Conservation (phyloP, 2,888 invertebrate genomes). For the Apeira syringaria region DNA sequence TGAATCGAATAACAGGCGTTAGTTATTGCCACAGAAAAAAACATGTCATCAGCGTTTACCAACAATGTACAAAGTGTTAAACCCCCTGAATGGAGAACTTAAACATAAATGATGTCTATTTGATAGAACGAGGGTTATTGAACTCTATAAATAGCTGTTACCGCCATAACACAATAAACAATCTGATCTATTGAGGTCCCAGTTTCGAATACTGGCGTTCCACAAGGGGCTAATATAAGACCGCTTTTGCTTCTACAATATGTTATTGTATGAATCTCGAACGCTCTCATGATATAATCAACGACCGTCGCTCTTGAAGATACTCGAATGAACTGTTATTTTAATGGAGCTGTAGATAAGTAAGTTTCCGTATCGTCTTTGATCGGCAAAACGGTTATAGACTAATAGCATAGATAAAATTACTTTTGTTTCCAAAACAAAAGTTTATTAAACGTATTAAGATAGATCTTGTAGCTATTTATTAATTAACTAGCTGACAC, state of each 20-base stretch:
- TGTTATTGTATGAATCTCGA: slow-evolving; percentile 24
- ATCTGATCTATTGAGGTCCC: slow-evolving; percentile 58
- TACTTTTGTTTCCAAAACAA: too few species aligned
- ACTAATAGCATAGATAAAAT: too few species aligned
- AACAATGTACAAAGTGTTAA: slow-evolving; percentile 14
- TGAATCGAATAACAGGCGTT: too few species aligned
- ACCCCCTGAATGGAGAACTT: slow-evolving; percentile 15
- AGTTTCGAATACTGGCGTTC: slow-evolving; percentile 44
- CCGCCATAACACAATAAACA: slow-evolving; percentile 50
- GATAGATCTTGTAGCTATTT: too few species aligned
- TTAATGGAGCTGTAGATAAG: slow-evolving; percentile 15
- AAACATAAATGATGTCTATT: slow-evolving; percentile 34
- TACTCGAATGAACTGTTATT: slow-evolving; percentile 18
- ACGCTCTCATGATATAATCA: slow-evolving; percentile 21
- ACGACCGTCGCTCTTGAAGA: slow-evolving; percentile 19
- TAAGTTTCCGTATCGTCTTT: slow-evolving; percentile 10
- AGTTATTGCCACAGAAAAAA: too few species aligned
- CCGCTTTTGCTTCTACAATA: slow-evolving; percentile 26
- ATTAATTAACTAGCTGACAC: too few species aligned
- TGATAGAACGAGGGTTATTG: slow-evolving; percentile 53
- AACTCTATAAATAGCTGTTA: slow-evolving; percentile 60
- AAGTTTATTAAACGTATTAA: too few species aligned
- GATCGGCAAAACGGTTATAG: slow-evolving; percentile 4
- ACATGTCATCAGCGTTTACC: slow-evolving; percentile 7
- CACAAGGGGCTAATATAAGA: slow-evolving; percentile 20